Conservation (phyloP, 2,888 invertebrate species). For the Galerucella calmariensis region DNA sequence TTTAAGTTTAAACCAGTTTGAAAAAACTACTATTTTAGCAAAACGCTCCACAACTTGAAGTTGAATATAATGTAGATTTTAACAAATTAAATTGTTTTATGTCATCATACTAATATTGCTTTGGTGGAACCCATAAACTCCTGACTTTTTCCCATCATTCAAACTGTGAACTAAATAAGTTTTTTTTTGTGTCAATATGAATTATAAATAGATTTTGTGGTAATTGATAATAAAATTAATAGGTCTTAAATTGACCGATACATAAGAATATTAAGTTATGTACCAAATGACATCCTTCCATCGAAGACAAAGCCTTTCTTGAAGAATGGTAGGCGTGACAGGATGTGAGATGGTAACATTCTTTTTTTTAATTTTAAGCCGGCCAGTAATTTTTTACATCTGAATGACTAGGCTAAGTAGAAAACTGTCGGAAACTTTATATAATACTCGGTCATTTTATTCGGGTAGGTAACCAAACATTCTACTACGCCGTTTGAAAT, state of each 20-base stretch:
- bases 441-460: constrained; percentile 4
- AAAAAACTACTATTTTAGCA: no score
- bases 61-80: no score
- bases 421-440: constrained; percentile 10
- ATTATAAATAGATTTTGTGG: not conserved
- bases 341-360: constrained; percentile 18
- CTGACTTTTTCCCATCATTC: no score
- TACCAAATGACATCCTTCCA: constrained; percentile 12
- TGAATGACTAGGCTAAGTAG: constrained; percentile 18
- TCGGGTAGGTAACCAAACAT: constrained; percentile 8
- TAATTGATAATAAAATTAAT: not conserved
- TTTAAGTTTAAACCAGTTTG: no score
- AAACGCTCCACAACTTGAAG: no score
- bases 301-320: constrained; percentile 5
- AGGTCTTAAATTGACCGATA: not conserved
- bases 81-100: no score
- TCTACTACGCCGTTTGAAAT: not conserved
- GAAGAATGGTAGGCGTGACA: constrained; percentile 20
- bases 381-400: constrained; percentile 15
- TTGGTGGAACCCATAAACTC: no score
- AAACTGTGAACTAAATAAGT: not conserved
- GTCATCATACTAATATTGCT: no score
- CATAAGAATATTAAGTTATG: not conserved
- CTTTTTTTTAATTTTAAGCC: constrained; percentile 14
- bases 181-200: not conserved